Evolutionary conservation across 1,140 invertebrate species (phyloP), one percentile per base, ranked within the genome.

Genomic region (Aphis craccivora): DNA sequence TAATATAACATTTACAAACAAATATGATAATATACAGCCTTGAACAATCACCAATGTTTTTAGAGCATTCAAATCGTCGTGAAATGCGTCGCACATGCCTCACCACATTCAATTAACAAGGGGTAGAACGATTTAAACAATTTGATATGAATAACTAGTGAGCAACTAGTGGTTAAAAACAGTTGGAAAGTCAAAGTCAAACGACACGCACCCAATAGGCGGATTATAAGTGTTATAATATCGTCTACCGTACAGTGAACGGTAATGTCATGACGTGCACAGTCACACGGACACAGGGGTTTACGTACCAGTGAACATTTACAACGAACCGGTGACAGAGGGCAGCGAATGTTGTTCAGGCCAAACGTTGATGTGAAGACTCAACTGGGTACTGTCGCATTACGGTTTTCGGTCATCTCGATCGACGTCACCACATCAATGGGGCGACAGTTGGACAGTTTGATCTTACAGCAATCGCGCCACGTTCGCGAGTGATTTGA

Each of bases 231-330:
- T 23, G 40, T 22, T 35, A 35, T n/a, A 8, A 84, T 45, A 86
- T 30, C 30, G 20, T 45, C 14, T 1, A 18, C 40, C 11, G 40
- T 5, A 40, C 37, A 18, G n/a, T 14, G 30, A 30, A 67, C 60
- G 5, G 11, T n/a, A 14, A 14, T 67, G 11, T 76, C 18, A 35
- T 35, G 60, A 76, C n/a, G 60, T n/a, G 60, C 60, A n/a, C 11
- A n/a, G 3, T n/a, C 14, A 40, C 18, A 76, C 30, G n/a, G 30
- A 30, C 55, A 60, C 60, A 76, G 5, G 0, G 30, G n/a, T 18
- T 20, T 55, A 89, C 88, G 23, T 89, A 89, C 88, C 88, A 89
- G 88, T 89, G 88, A 89, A 89, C 88, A 89, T 89, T 89, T 89
- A 89, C 88, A 48, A 40, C 48, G 88, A 20, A 55, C 88, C 51